These are phyloP conservation scores for Thaumetopoea pityocampa DNA, from an alignment of 1,140 invertebrate species.

Conservation along the genomic window DNA sequence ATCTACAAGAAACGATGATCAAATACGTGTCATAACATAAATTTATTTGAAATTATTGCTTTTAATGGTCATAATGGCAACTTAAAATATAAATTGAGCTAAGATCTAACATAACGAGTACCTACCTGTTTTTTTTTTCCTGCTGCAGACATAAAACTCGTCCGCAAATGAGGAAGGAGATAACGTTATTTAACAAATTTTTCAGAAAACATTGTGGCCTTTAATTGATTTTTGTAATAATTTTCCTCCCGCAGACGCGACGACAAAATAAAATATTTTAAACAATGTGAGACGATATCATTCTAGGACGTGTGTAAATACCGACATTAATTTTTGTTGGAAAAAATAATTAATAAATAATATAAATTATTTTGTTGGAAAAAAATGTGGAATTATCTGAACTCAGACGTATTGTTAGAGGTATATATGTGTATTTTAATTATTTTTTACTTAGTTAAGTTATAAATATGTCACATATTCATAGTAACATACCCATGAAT, in stretches of 20 bases:
- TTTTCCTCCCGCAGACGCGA: constrained; percentile 3
- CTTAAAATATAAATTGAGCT: too few relatives aligned
- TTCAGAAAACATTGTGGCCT: constrained; percentile 9
- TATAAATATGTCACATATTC: too few relatives aligned
- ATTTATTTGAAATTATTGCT: too few relatives aligned
- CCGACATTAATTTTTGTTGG: too few relatives aligned
- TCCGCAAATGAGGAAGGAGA: constrained; percentile 11
- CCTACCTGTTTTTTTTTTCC: constrained; percentile 6
- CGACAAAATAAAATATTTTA: constrained; percentile 5
- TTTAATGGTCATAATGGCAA: too few relatives aligned
- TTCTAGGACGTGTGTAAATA: too few relatives aligned
- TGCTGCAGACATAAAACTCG: constrained; percentile 6
- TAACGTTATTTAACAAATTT: constrained; percentile 14
- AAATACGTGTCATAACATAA: too few relatives aligned
- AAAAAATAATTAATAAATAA: not conserved
- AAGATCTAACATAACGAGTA: not conserved
- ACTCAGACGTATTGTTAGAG: constrained; percentile 17
- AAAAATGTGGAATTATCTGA: constrained; percentile 24
- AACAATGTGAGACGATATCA: too few relatives aligned
- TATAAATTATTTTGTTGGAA: not conserved
- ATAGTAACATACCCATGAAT: too few relatives aligned
- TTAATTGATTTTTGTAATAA: constrained; percentile 15
- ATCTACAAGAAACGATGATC: too few relatives aligned
- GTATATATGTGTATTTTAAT: too few relatives aligned
- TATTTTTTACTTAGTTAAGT: too few relatives aligned